These are phyloP conservation scores for Thumatha senex DNA, from an alignment of 2,888 invertebrate genomes.

Conservation along the genomic window DNA sequence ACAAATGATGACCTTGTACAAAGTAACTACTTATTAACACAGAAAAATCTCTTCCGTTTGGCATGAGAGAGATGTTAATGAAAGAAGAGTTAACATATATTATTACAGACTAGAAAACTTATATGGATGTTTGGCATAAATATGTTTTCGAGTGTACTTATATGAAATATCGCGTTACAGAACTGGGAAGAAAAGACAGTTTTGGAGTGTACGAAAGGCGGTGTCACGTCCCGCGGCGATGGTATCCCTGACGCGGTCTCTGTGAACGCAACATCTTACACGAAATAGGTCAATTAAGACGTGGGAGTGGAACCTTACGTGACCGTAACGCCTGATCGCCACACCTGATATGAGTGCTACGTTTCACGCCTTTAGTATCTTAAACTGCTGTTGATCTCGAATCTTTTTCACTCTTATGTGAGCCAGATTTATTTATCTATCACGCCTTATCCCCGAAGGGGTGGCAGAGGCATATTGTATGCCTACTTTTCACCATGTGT, in stretches of 20 bases:
- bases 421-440: too few relatives aligned
- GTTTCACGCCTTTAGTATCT: conserved; percentile 73
- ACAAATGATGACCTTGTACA: too few relatives aligned
- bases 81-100: too few relatives aligned
- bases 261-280: conserved; percentile 71
- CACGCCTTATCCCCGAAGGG: too few relatives aligned
- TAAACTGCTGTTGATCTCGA: conserved; percentile 54
- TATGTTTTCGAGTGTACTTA: too few relatives aligned
- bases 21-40: too few relatives aligned
- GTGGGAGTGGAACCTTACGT: conserved; percentile 78
- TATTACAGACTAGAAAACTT: too few relatives aligned
- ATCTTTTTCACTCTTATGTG: conserved; percentile 29
- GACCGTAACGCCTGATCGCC: conserved; percentile 77
- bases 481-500: too few relatives aligned
- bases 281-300: conserved; percentile 83
- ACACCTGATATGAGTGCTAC: conserved; percentile 62
- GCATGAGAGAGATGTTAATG: too few relatives aligned
- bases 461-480: too few relatives aligned
- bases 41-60: conserved; percentile 2
- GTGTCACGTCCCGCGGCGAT: conserved; percentile 76
- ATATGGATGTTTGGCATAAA: too few relatives aligned
- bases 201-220: conserved; percentile 46
- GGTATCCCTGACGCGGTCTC: conserved; percentile 73
- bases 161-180: conserved; percentile 17
- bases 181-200: conserved; percentile 40